Evolutionary conservation across 2,113 vertebrate genomes (phyloP), one percentile per base, ranked within the genome.

Genomic region (Bubo blakistoni): DNA sequence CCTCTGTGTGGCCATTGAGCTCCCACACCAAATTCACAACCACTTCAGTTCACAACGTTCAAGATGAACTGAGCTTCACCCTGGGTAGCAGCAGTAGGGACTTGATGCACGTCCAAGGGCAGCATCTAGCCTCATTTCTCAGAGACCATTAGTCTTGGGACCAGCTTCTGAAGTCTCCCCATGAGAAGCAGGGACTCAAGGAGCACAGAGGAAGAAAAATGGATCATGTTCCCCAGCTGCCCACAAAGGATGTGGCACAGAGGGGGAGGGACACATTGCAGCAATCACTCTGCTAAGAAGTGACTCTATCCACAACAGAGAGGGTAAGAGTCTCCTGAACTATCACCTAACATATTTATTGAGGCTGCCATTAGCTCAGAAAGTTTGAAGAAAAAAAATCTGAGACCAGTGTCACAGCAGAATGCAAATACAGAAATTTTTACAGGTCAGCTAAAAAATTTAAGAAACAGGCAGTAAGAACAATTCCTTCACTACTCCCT

Each of bases 1-100:
- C 16, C 29, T 57, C n/a, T 9, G 6, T 2, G 6, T 0, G 1
- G 26, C 15, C 7, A 1, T 42, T 6, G n/a, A 69, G n/a, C 34
- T 78, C 36, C 66, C 36, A n/a, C 0, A 1, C 6, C 32, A 40
- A 24, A 27, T 32, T 55, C 10, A 11, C 1, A 4, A 32, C 19
- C 0, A 0, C 69, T 54, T 54, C 55, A 47, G 7, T 27, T 36
- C 29, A 30, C 44, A 67, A 19, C 51, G 11, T 49, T 34, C 26
- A 30, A 12, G 30, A 44, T 17, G 63, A 79, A 63, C 49, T 5
- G 19, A 58, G n/a, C 38, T 15, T 20, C 13, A 44, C 4, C 17
- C 30, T 21, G 10, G 8, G n/a, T 3, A 21, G 57, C n/a, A 24
- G 40, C 32, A 34, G 26, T 0, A 47, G 7, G 22, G 57, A 42